Conservation (phyloP, 2,888 invertebrate species). For the Cotesia congregata region DNA sequence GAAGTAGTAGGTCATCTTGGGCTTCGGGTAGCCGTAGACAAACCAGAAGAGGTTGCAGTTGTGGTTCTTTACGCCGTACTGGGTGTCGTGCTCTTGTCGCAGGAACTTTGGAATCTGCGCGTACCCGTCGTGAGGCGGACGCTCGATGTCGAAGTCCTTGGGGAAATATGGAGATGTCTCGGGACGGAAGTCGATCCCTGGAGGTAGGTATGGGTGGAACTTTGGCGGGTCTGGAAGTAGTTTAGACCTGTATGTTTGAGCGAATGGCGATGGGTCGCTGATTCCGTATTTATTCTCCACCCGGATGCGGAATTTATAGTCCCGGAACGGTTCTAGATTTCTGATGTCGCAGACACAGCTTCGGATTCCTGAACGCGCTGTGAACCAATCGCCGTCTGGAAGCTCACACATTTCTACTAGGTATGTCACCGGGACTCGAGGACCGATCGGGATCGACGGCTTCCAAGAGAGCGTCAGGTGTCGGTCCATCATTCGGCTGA, state of each 20-base stretch:
- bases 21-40: constrained; percentile 96
- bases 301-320: constrained; percentile 94
- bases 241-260: constrained; percentile 83
- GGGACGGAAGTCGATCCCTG: constrained; percentile 86
- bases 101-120: constrained; percentile 90
- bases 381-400: constrained; percentile 94
- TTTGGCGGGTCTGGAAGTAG: constrained; percentile 85
- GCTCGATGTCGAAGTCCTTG: constrained; percentile 91
- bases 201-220: constrained; percentile 83
- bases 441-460: constrained; percentile 90
- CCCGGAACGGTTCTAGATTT: constrained; percentile 91
- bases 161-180: constrained; percentile 91
- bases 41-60: constrained; percentile 93
- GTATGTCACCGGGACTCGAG: constrained; percentile 92
- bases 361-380: constrained; percentile 86
- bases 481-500: constrained; percentile 92
- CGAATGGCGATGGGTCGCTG: constrained; percentile 95
- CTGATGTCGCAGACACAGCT: constrained; percentile 92
- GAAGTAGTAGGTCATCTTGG: constrained; percentile 90
- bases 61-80: constrained; percentile 94
- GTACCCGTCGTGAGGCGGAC: constrained; percentile 87
- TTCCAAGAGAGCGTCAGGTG: constrained; percentile 93
- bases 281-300: constrained; percentile 98
- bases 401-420: constrained; percentile 94
- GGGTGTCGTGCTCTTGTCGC: constrained; percentile 86